Percentiles rank a stretch among this genome's conserved stretches.
Evolutionary conservation across 2,113 vertebrate genomes (phyloP).

Genomic region (Sterna hirundo): DNA sequence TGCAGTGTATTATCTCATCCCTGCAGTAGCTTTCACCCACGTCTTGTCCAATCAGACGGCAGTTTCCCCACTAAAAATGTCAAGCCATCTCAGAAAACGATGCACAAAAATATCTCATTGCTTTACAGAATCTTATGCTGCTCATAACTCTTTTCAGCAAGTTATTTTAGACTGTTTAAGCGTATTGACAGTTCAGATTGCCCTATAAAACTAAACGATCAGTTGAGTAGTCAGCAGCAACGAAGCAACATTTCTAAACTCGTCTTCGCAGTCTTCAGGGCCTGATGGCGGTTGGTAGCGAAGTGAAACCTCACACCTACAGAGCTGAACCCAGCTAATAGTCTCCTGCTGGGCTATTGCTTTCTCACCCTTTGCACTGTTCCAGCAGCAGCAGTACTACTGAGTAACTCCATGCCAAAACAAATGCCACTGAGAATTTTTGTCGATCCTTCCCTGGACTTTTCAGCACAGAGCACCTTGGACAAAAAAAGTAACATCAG

Average conservation of each 20-base stretch:
- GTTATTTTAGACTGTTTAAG: not conserved
- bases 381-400: not conserved
- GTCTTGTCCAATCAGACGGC: not conserved
- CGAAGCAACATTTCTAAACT: not conserved
- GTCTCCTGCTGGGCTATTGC: not conserved
- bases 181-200: not conserved
- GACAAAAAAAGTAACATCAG: not conserved
- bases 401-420: not conserved
- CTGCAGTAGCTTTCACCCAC: constrained; percentile 18
- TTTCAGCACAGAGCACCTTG: not conserved
- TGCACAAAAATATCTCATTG: not conserved
- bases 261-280: not conserved
- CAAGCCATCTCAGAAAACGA: not conserved
- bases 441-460: not conserved
- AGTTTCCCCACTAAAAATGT: not conserved
- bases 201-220: not conserved
- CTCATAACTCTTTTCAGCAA: not conserved
- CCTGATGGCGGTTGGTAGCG: not conserved
- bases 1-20: not conserved
- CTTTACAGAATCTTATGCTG: not conserved
- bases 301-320: not conserved
- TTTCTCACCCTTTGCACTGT: not conserved
- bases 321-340: not conserved
- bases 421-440: not conserved
- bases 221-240: not conserved